A percentile compares a stretch with the other conserved stretches of the same genome.
phyloP scores from a whole-genome alignment of 2,888 invertebrate species.

The Nematopogon swammerdamellus region DNA sequence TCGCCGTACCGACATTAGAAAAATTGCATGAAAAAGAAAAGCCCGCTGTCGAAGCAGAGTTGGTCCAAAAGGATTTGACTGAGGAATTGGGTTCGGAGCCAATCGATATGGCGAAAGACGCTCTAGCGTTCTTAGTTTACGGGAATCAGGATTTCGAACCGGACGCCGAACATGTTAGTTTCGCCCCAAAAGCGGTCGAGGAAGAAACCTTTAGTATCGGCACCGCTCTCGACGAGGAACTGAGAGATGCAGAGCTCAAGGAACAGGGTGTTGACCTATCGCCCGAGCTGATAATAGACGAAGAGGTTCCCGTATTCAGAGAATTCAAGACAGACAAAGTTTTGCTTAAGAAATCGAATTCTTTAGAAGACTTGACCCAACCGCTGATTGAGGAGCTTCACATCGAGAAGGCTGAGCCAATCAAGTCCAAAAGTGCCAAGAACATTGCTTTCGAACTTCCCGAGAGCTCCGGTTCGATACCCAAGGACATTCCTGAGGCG shows the following conservation, averaged over 20 bases:
- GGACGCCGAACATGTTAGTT: background rate
- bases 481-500: conserved; percentile 38
- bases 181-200: conserved; percentile 12
- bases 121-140: conserved; percentile 35
- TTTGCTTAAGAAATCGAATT: conserved; percentile 32
- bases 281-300: conserved; percentile 40
- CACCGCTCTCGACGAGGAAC: conserved; percentile 30
- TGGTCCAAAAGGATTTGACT: background rate
- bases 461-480: conserved; percentile 26
- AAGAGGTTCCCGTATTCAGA: conserved; percentile 27
- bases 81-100: conserved; percentile 17
- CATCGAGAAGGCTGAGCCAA: conserved; percentile 25
- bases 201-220: conserved; percentile 10
- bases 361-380: conserved; percentile 34
- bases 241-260: conserved; percentile 34
- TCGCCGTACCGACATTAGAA: conserved; percentile 15
- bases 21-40: conserved; percentile 15
- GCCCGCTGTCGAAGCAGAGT: background rate
- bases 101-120: conserved; percentile 42
- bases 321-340: conserved; percentile 29
- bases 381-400: conserved; percentile 10
- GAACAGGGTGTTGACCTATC: conserved; percentile 35
- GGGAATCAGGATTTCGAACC: conserved; percentile 29
- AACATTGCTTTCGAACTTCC: conserved; percentile 39
- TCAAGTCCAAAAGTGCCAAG: conserved; percentile 15